Base-by-base conservation (phyloP, 2,113 vertebrate genomes). In the Lophotis ruficrista region DNA sequence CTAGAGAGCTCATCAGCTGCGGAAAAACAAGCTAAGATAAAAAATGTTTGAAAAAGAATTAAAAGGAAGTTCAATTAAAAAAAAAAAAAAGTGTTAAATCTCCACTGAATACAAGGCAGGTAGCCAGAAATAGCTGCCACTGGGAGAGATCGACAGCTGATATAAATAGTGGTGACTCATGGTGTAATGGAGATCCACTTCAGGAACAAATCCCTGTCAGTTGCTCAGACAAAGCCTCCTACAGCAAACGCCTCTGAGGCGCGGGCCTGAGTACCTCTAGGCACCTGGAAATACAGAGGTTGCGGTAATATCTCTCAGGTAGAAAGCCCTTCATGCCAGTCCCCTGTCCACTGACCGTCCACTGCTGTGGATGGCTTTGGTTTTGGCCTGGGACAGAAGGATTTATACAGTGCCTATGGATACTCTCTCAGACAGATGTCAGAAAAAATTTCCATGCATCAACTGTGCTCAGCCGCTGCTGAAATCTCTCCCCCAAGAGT, bases 91-190 rank as follows among this genome's bases (percentile, higher is more conserved):
- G 21, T 18, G 56, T n/a, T 75, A 83, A 65, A 76, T 65, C 77
- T 92, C 57, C 5, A 4, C 48, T 87, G 92, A 90, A 76, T 53
- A 84, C 53, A 83, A 71, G 72, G 89, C 66, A 88, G 90, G 83
- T 58, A 92, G 83, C 73, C 92, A 95, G 73, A 94, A 97, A 97
- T 89, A 96, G 77, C 91, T 93, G 81, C 86, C 61, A 85, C 70
- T 65, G 48, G 56, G 83, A 83, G 87, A 85, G 77, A 89, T 79
- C 18, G 4, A 70, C 93, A 94, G 81, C 77, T 84, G 94, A 87
- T 94, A 95, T 87, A 92, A 95, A 97, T 73, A 94, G 77, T 60
- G 35, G 87, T 96, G 96, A 94, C 61, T 95, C 89, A 94, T 17
- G 41, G 87, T 69, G 73, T 70, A 53, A 93, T 43, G 48, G 83